Conservation (phyloP, 2,888 invertebrate species). For the Agriopis aurantiaria region DNA sequence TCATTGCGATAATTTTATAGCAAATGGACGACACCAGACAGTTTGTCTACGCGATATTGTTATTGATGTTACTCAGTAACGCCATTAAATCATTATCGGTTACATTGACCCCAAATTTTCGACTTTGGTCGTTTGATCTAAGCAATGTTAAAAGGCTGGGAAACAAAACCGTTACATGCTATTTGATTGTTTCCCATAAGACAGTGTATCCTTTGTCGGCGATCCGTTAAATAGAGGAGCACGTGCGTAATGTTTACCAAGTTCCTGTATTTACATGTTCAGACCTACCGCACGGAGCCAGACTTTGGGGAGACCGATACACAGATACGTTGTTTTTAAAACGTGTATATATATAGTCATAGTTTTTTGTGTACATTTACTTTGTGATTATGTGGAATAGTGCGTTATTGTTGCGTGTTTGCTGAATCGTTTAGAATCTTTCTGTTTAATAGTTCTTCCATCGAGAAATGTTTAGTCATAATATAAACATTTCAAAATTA, state of each 20-base stretch:
- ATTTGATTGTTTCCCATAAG: constrained; percentile 48
- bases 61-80: constrained; percentile 27
- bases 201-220: constrained; percentile 61
- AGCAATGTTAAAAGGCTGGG: constrained; percentile 13
- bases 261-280: constrained; percentile 58
- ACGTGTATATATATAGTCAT: too few relatives aligned
- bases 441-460: constrained; percentile 29
- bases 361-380: constrained; percentile 52
- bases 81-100: constrained; percentile 27
- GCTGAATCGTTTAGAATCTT: constrained; percentile 38
- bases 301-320: constrained; percentile 46
- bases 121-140: constrained; percentile 1
- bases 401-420: constrained; percentile 57
- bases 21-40: constrained; percentile 39
- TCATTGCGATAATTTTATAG: constrained; percentile 52
- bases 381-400: constrained; percentile 57
- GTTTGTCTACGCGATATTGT: constrained; percentile 41
- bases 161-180: constrained; percentile 42
- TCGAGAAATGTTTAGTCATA: constrained; percentile 4
- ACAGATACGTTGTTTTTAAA: constrained; percentile 48
- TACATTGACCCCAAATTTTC: constrained; percentile 31
- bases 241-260: constrained; percentile 67
- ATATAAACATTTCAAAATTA: constrained; percentile 22
- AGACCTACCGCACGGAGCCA: constrained; percentile 71
- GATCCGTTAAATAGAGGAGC: constrained; percentile 56